Percentiles rank a stretch among this genome's conserved stretches.
These are phyloP conservation scores for Morpho helenor DNA, from an alignment of 2,888 invertebrate genomes.

Conservation along the genomic window DNA sequence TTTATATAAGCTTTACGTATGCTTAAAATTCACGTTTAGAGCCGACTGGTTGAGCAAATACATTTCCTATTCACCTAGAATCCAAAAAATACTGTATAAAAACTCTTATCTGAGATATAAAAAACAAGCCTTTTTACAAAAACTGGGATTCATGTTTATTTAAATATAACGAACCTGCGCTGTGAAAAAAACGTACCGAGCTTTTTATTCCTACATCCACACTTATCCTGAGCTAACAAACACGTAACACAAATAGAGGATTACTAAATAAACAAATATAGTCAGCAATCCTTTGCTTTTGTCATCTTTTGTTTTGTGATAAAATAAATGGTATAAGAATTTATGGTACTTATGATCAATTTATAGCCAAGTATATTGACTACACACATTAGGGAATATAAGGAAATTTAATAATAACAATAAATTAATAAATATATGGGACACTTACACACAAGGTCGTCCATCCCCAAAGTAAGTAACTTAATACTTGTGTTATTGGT, in stretches of 20 bases:
- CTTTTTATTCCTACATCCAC: not conserved
- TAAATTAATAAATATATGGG: no score
- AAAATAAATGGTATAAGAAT: not conserved
- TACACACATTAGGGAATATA: no score
- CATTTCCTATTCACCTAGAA: no score
- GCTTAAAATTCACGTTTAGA: no score
- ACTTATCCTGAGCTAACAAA: slow-evolving; percentile 8
- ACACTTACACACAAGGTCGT: no score
- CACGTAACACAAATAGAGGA: slow-evolving; percentile 1
- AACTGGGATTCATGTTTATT: not conserved
- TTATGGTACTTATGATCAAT: no score
- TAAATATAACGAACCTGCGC: slow-evolving; percentile 3
- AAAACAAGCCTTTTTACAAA: slow-evolving; percentile 1
- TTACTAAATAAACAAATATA: slow-evolving; percentile 8
- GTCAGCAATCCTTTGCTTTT: not conserved
- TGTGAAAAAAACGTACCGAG: not conserved
- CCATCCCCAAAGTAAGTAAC: no score
- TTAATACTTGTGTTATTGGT: no score
- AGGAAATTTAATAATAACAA: no score
- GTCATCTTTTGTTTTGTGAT: slow-evolving; percentile 1
- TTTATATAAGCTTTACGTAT: no score
- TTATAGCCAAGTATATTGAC: no score
- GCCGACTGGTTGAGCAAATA: no score
- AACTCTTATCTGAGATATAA: slow-evolving; percentile 2
- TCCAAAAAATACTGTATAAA: not conserved